Conservation (phyloP, 2,113 vertebrate genomes). For the Periophthalmodon schlosseri region DNA sequence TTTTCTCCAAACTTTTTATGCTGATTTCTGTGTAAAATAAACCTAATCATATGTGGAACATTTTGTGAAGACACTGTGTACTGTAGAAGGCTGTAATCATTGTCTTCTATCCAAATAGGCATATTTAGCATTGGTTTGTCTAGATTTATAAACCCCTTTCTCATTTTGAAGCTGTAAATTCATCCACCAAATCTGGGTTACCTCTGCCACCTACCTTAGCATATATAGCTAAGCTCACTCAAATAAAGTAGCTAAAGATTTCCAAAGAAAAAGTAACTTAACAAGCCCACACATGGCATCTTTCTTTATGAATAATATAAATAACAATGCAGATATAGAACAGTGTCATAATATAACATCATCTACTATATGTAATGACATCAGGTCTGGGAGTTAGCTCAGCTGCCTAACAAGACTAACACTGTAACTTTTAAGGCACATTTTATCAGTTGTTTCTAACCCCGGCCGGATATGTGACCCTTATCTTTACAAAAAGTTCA, state of each 20-base stretch:
- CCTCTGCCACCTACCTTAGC: background rate
- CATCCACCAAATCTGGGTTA: slow-evolving; percentile 15
- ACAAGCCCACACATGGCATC: too few relatives aligned
- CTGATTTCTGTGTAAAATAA: slow-evolving; percentile 16
- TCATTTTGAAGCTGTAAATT: slow-evolving; percentile 12
- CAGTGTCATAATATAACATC: too few relatives aligned
- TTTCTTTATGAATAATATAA: too few relatives aligned
- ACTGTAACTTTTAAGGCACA: background rate
- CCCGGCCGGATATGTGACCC: background rate
- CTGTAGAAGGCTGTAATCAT: slow-evolving; percentile 52
- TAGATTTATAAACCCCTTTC: slow-evolving; percentile 38
- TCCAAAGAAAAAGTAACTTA: too few relatives aligned
- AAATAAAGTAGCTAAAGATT: background rate
- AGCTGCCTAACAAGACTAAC: too few relatives aligned
- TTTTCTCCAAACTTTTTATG: slow-evolving; percentile 21
- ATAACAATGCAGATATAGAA: too few relatives aligned
- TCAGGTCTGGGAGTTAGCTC: too few relatives aligned
- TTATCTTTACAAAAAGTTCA: background rate
- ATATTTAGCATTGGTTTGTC: slow-evolving; percentile 45
- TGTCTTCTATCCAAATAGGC: slow-evolving; percentile 38
- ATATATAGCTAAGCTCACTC: background rate
- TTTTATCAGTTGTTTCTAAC: background rate
- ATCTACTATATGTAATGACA: too few relatives aligned
- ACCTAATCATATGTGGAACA: slow-evolving; percentile 37
- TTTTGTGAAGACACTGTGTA: slow-evolving; percentile 47